Evolutionary conservation across 2,888 invertebrate species (phyloP), one percentile per base, ranked within the genome.

Genomic region (Doris montereyensis): DNA sequence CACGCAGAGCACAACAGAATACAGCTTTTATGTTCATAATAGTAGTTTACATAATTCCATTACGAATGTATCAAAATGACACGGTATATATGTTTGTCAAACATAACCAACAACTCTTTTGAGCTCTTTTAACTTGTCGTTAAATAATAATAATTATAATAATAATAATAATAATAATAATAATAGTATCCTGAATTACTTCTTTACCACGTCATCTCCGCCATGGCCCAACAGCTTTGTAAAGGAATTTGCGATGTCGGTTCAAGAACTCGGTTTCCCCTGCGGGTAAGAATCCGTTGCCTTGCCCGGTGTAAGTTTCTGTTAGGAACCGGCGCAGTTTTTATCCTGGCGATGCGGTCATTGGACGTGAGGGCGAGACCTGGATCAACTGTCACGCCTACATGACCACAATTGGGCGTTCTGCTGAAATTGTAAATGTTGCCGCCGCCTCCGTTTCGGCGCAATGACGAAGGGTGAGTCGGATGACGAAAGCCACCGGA

Each of bases 141-240:
- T n/a, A n/a, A n/a, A n/a, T n/a, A n/a, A n/a, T n/a, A n/a, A n/a
- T n/a, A n/a, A n/a, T n/a, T n/a, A n/a, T n/a, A n/a, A n/a, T n/a
- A n/a, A n/a, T n/a, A n/a, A n/a, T n/a, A n/a, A n/a, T n/a, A n/a
- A n/a, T n/a, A n/a, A n/a, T n/a, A n/a, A n/a, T n/a, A n/a, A n/a
- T n/a, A n/a, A n/a, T n/a, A n/a, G n/a, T n/a, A n/a, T n/a, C n/a
- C n/a, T n/a, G n/a, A n/a, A n/a, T n/a, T n/a, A n/a, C n/a, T n/a
- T n/a, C n/a, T n/a, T n/a, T 28, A 79, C 79, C 79, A 79, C 24
- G 79, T 75, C n/a, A 79, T 68, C 60, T 79, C 79, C 17, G 79
- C 79, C 79, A 79, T 41, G 8, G 79, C 79, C 79, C 79, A 79
- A 52, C 79, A 79, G 75, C 57, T 79, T 57, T 79, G 79, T 21